Evolutionary conservation across 2,888 invertebrate genomes (phyloP).

Genomic region (Amiota communis): DNA sequence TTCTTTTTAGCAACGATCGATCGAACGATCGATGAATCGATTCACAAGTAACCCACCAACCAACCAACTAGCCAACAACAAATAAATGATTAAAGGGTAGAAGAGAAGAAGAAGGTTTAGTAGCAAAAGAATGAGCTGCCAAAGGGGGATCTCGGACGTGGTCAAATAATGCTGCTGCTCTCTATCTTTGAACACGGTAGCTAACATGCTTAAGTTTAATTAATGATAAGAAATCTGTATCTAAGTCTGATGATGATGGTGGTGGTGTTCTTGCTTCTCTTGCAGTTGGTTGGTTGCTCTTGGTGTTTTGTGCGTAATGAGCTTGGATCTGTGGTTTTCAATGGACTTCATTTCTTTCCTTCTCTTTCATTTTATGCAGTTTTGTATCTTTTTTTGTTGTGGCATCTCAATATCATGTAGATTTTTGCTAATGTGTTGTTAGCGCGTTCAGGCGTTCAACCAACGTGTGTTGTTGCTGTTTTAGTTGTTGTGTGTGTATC

Average conservation of each 20-base stretch:
- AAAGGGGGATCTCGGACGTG: too few species aligned
- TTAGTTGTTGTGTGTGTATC: neutral
- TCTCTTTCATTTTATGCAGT: slow-evolving; percentile 16
- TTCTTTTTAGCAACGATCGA: slow-evolving; percentile 38
- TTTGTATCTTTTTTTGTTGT: slow-evolving; percentile 27
- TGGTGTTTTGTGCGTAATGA: slow-evolving; percentile 29
- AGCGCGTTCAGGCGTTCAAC: slow-evolving; percentile 32
- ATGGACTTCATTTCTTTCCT: neutral
- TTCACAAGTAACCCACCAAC: neutral
- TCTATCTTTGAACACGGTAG: slow-evolving; percentile 70
- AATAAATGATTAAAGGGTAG: slow-evolving; percentile 11
- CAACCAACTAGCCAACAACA: slow-evolving; percentile 35
- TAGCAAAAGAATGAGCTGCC: too few species aligned
- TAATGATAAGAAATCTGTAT: slow-evolving; percentile 73
- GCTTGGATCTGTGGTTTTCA: neutral
- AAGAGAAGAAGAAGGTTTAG: too few species aligned
- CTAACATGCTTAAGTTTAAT: slow-evolving; percentile 73
- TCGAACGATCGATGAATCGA: slow-evolving; percentile 44
- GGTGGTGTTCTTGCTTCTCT: too few species aligned
- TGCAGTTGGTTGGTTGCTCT: neutral
- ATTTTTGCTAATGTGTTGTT: slow-evolving; percentile 66
- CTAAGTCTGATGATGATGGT: slow-evolving; percentile 56
- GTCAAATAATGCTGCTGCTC: slow-evolving; percentile 13
- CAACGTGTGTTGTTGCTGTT: neutral
- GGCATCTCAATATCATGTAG: slow-evolving; percentile 69